Percentiles rank a stretch among this genome's conserved stretches.
These are phyloP conservation scores for Hephaestus fuliginosus DNA, from an alignment of 2,797 vertebrate species.

Conservation along the genomic window DNA sequence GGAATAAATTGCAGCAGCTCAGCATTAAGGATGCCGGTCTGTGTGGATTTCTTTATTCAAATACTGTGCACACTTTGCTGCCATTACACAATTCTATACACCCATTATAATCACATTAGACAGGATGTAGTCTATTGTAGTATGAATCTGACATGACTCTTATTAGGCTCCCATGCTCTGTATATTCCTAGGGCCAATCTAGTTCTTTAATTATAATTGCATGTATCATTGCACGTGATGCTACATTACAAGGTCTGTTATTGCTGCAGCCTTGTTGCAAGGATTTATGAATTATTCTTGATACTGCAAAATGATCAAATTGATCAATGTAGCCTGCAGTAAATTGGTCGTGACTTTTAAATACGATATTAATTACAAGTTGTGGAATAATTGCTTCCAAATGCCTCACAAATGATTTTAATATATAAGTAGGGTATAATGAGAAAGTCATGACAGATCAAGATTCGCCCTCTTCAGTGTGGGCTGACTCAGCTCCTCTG, in stretches of 20 bases:
- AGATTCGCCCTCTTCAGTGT: constrained; percentile 58
- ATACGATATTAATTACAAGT: constrained; percentile 14
- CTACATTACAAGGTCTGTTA: constrained; percentile 26
- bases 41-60: constrained; percentile 33
- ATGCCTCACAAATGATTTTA: constrained; percentile 32
- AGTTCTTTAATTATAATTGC: constrained; percentile 41
- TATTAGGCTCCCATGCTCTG: constrained; percentile 20
- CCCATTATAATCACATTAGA: constrained; percentile 54
- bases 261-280: constrained; percentile 35
- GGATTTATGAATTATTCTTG: constrained; percentile 33
- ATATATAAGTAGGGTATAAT: constrained; percentile 44
- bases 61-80: constrained; percentile 50
- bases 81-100: constrained; percentile 36
- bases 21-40: constrained; percentile 36
- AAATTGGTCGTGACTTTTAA: constrained; percentile 30
- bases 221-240: constrained; percentile 43
- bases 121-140: constrained; percentile 34
- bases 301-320: constrained; percentile 7
- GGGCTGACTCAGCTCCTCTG: constrained; percentile 75
- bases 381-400: constrained; percentile 30
- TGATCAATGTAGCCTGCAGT: constrained; percentile 25
- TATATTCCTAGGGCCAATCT: constrained; percentile 24
- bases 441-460: constrained; percentile 60
- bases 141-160: constrained; percentile 35
- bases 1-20: constrained; percentile 61